Percentiles rank a stretch among this genome's conserved stretches.
phyloP scores from a whole-genome alignment of 2,888 invertebrate genomes.

The Leptura quadrifasciata region DNA sequence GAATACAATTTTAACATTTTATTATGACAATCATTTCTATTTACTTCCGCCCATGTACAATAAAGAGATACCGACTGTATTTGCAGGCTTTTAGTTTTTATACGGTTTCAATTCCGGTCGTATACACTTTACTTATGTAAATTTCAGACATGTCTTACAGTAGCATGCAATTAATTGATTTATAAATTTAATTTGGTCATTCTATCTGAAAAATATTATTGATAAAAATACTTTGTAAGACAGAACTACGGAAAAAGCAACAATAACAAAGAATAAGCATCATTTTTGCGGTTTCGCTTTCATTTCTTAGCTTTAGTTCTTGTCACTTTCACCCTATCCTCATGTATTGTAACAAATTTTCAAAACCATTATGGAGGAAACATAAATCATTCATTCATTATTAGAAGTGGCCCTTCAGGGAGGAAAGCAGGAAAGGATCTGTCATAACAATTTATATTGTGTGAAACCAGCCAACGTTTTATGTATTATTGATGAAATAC shows the following conservation, averaged over 20 bases:
- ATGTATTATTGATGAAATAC: slow-evolving; percentile 47
- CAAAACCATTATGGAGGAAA: slow-evolving; percentile 37
- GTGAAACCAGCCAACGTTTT: slow-evolving; percentile 43
- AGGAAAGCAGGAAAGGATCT: slow-evolving; percentile 49
- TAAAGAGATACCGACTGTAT: too few species aligned
- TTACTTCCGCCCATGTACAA: too few species aligned
- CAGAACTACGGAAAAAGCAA: not conserved
- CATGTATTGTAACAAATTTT: slow-evolving; percentile 34
- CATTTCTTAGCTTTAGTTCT: slow-evolving; percentile 38
- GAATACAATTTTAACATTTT: too few species aligned
- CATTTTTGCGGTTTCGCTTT: slow-evolving; percentile 4
- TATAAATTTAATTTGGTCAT: too few species aligned
- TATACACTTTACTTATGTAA: too few species aligned
- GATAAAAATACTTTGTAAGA: too few species aligned
- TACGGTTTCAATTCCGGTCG: too few species aligned
- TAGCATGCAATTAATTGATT: too few species aligned
- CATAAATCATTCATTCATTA: slow-evolving; percentile 56
- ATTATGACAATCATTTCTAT: too few species aligned
- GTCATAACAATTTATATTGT: slow-evolving; percentile 55
- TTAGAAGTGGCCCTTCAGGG: slow-evolving; percentile 50
- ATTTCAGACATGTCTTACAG: too few species aligned
- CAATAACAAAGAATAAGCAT: not conserved
- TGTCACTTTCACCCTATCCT: slow-evolving; percentile 41
- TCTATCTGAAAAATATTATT: too few species aligned
- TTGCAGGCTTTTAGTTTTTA: too few species aligned